Conservation (phyloP, 2,797 vertebrate species). For the Poecilia velifera region DNA sequence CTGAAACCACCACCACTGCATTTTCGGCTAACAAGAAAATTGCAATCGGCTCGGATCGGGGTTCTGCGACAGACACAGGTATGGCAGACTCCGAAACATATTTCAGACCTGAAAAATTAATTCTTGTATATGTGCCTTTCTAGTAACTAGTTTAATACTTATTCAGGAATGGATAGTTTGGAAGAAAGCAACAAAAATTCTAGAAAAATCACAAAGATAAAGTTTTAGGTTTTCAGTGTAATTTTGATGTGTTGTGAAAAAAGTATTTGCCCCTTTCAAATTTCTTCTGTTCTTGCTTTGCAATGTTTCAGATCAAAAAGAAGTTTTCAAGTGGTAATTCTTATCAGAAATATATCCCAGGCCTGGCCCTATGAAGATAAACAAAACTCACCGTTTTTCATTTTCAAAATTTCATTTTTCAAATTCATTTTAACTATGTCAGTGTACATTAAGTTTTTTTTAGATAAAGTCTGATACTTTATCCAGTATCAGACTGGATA, state of each 20-base stretch:
- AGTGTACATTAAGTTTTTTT: too few relatives aligned
- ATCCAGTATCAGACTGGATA: not conserved
- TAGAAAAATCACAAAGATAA: not conserved
- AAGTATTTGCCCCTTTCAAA: not conserved
- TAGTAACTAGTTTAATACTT: not conserved
- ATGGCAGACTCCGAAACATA: slow-evolving; percentile 19
- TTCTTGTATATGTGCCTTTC: not conserved
- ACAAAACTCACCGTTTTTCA: not conserved
- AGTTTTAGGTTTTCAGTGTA: not conserved
- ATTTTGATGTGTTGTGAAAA: not conserved
- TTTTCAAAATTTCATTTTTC: too few relatives aligned
- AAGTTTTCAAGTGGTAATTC: not conserved
- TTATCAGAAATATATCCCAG: not conserved
- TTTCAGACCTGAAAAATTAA: slow-evolving; percentile 11
- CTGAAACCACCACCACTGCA: slow-evolving; percentile 1
- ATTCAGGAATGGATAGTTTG: not conserved
- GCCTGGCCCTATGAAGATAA: not conserved
- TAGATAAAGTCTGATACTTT: not conserved
- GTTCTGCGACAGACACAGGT: slow-evolving; percentile 46
- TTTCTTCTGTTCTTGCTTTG: not conserved
- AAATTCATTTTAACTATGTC: not conserved
- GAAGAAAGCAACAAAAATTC: not conserved
- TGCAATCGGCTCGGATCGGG: slow-evolving; percentile 60
- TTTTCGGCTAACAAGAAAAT: slow-evolving; percentile 35
- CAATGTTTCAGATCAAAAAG: not conserved